These are phyloP conservation scores for Conus canariensis DNA, from an alignment of 2,888 invertebrate species.

Conservation along the genomic window DNA sequence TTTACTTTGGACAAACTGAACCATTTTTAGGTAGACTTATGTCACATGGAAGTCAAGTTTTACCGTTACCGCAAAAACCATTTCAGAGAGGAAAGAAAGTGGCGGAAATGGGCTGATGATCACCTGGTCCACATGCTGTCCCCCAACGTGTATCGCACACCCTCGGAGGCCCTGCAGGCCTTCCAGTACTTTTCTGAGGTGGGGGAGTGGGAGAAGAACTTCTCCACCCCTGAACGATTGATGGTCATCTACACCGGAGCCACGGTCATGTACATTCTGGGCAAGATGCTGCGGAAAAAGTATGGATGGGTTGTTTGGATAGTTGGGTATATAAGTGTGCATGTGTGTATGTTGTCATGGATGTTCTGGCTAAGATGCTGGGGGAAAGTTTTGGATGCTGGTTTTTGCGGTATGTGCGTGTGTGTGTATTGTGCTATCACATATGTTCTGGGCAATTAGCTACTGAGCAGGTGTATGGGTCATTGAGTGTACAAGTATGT, in stretches of 20 bases:
- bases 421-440: no score
- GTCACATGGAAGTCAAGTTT: no score
- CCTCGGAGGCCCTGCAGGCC: slow-evolving; percentile 91
- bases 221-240: slow-evolving; percentile 90
- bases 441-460: no score
- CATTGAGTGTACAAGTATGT: no score
- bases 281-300: slow-evolving; percentile 92
- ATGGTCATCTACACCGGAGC: slow-evolving; percentile 97
- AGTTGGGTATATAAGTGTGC: background rate
- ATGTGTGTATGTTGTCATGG: background rate
- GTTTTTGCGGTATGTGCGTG: no score
- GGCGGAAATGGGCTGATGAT: slow-evolving; percentile 97
- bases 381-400: no score
- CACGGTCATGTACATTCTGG: slow-evolving; percentile 94
- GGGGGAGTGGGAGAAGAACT: slow-evolving; percentile 94
- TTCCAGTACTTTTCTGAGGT: slow-evolving; percentile 96
- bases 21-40: no score
- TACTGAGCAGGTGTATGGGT: no score
- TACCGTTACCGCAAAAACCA: no score
- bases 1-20: no score
- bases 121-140: slow-evolving; percentile 95
- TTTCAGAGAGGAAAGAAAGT: slow-evolving; percentile 91
- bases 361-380: background rate
- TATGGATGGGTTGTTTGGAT: slow-evolving; percentile 70
- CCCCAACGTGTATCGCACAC: slow-evolving; percentile 96